Base-by-base conservation (phyloP, 2,113 vertebrate species). In the Toxotes chatareus region DNA sequence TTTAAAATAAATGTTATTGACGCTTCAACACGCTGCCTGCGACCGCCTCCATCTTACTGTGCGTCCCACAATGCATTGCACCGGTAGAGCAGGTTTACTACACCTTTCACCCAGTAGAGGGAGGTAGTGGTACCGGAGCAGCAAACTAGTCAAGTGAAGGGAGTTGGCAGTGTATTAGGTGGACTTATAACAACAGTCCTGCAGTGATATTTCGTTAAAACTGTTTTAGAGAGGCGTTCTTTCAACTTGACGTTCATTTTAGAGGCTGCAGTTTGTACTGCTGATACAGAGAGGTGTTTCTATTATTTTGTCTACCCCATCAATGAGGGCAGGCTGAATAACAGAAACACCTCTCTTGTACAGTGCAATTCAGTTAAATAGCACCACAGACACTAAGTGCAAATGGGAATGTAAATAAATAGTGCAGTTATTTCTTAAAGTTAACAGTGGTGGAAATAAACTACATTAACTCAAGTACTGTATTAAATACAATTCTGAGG, bases 21-120 rank as follows among this genome's bases (percentile, higher is more conserved):
- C 27, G 19, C 1, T 59, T 74, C 55, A 0, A 70, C 91, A 79
- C 81, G 87, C 34, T 63, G 11, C 1, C 0, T 0, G 31, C 3
- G 67, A 78, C 2, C n/a, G 76, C 83, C 13, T 83, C 92, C 92
- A 92, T 94, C 74, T 93, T 91, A 64, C 49, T 59, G 1, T 31
- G n/a, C 59, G 5, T 81, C 91, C 94, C 94, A 93, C 42, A 88
- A 90, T 93, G 85, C 94, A 86, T 11, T 8, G 91, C 92, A 78
- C 12, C 10, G 23, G 21, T 86, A 19, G 34, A 73, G 51, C 13
- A 16, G 74, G 79, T 5, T 71, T 16, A 31, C 31, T 4, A 32
- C 51, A 32, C 42, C 36, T 68, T 72, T 27, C 10, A 42, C 0
- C 80, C 83, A 73, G 51, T 40, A 86, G 83, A 68, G 78, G 80